Percentiles rank a stretch among this genome's conserved stretches.
These are phyloP conservation scores for Falco naumanni DNA, from an alignment of 2,797 vertebrate genomes.

Conservation along the genomic window DNA sequence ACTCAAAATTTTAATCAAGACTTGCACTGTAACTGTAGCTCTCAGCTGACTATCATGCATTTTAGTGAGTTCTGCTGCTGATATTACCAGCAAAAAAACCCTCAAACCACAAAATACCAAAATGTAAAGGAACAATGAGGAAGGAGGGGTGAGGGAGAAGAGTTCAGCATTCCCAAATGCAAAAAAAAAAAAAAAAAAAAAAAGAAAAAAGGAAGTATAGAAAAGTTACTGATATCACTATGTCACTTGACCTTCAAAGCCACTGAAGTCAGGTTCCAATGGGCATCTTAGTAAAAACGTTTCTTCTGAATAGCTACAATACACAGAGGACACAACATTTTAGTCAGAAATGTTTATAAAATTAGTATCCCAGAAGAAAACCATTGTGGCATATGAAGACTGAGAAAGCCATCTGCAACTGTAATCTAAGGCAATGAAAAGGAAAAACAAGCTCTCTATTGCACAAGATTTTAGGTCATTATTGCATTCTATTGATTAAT, in stretches of 20 bases:
- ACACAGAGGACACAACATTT: background rate
- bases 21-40: background rate
- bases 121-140: background rate
- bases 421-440: background rate
- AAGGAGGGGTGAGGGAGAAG: fast-evolving
- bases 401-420: background rate
- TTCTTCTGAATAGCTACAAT: background rate
- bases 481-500: background rate
- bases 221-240: background rate
- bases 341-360: background rate
- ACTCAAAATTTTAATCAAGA: background rate
- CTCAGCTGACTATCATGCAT: background rate
- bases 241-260: background rate
- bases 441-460: background rate
- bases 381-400: background rate
- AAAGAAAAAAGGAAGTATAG: background rate
- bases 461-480: background rate
- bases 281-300: background rate
- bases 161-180: background rate
- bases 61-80: background rate
- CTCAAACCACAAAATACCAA: background rate
- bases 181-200: background rate
- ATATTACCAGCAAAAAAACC: background rate
- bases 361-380: background rate
- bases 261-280: background rate